Evolutionary conservation across 2,113 vertebrate species (phyloP), one percentile per base, ranked within the genome.

Genomic region (Nibea coibor): DNA sequence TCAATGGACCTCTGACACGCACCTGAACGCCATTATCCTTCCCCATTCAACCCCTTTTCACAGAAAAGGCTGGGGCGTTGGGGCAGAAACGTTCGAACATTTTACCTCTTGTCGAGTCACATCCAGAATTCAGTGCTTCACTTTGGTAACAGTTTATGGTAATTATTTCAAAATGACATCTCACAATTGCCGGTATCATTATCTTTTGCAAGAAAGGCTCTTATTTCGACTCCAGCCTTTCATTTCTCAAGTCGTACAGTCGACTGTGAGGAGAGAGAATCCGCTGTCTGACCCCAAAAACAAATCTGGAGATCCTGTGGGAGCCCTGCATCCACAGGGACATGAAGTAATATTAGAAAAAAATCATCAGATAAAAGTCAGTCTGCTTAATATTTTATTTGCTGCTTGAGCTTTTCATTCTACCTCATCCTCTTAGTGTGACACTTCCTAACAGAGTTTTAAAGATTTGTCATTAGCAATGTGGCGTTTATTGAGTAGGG

Each of bases 241-340:
- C 26, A 22, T 11, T 61, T 82, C 45, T 74, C 48, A 14, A 54
- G 16, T 39, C 14, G 0, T 53, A 63, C 57, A 54, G 45, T 20
- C 68, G 67, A 68, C 51, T 65, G 57, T 71, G 57, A 56, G 43
- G 31, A 63, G 26, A 72, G 61, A 51, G 43, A 82, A 68, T 78
- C 35, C 59, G 54, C 10, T 73, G 54, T 57, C 66, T 88, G 78
- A 89, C 81, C 84, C 51, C 45, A 84, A 56, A 39, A 84, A 84
- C n/a, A 74, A 75, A 77, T 68, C 28, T 50, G 53, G 54, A 59
- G 80, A 75, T 82, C 63, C 24, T 53, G 20, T 3, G 45, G 48
- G 81, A 81, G 80, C 35, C 2, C 2, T 28, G 8, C 39, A 10
- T 76, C 48, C 45, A 35, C 43, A 42, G 59, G 68, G 79, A 81